Percentiles rank a stretch among this genome's conserved stretches.
These are phyloP conservation scores for Acronicta aceris DNA, from an alignment of 2,888 invertebrate species.

Conservation along the genomic window DNA sequence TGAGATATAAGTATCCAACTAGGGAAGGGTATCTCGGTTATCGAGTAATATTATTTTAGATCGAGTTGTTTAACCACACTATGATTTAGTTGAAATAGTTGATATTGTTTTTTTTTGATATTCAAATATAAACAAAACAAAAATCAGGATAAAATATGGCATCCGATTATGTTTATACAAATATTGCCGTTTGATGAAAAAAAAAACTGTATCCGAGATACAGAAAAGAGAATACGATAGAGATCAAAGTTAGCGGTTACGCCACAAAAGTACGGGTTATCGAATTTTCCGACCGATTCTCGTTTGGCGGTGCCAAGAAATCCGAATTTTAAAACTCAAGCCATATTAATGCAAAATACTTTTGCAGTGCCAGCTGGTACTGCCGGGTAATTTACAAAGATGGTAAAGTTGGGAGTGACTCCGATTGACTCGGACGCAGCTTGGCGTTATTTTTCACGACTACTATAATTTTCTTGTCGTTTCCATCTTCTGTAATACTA, in stretches of 20 bases:
- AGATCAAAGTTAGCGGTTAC: slow-evolving; percentile 46
- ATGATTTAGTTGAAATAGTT: slow-evolving; percentile 56
- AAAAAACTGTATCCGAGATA: slow-evolving; percentile 11
- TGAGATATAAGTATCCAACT: no score
- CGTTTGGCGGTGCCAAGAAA: slow-evolving; percentile 52
- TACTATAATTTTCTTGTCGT: slow-evolving; percentile 1
- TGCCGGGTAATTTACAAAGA: slow-evolving; percentile 47
- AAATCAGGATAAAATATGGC: slow-evolving; percentile 40
- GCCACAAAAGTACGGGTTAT: slow-evolving; percentile 52
- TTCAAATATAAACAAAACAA: slow-evolving; percentile 30
- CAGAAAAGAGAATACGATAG: slow-evolving; percentile 17
- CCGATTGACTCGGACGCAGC: slow-evolving; percentile 26
- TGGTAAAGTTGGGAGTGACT: slow-evolving; percentile 36
- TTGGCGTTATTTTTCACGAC: slow-evolving; percentile 27
- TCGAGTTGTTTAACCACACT: slow-evolving; percentile 47
- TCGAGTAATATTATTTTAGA: slow-evolving; percentile 39
- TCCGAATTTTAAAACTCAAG: slow-evolving; percentile 54
- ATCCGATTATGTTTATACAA: slow-evolving; percentile 38
- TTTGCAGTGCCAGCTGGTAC: slow-evolving; percentile 47
- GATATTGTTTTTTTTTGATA: slow-evolving; percentile 46
- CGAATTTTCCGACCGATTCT: slow-evolving; percentile 48
- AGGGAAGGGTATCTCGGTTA: slow-evolving; percentile 13
- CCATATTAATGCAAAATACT: slow-evolving; percentile 60
- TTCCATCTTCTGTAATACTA: not conserved
- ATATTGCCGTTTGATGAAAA: slow-evolving; percentile 27